Percentiles rank a stretch among this genome's conserved stretches.
These are phyloP conservation scores for Pristionchus entomophagus DNA, from an alignment of 2,888 invertebrate species.

Conservation along the genomic window DNA sequence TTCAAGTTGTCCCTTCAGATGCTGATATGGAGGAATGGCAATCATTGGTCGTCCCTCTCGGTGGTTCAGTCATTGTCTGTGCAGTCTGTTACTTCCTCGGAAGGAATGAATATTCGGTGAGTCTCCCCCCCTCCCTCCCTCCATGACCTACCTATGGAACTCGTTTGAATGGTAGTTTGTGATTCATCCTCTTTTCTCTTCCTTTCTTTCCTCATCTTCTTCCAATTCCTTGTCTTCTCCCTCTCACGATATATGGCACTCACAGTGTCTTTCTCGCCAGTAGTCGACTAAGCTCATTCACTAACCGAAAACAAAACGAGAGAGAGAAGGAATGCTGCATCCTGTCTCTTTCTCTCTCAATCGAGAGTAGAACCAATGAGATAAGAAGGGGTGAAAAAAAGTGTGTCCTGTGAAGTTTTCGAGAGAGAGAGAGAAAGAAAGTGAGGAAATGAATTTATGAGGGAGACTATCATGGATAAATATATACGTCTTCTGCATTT, in stretches of 20 bases:
- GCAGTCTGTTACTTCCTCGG: slow-evolving; percentile 62
- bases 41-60: slow-evolving; percentile 66
- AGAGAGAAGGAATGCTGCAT: slow-evolving; percentile 21
- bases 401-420: not conserved
- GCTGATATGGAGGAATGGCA: slow-evolving; percentile 30
- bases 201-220: not conserved
- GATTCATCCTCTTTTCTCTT: not conserved
- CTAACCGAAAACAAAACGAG: slow-evolving; percentile 12
- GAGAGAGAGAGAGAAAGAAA: not conserved
- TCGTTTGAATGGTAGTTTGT: not conserved
- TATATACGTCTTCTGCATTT: too few species aligned
- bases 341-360: not conserved
- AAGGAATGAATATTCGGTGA: slow-evolving; percentile 47
- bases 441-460: too few species aligned
- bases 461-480: too few species aligned
- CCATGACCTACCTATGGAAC: not conserved
- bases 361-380: not conserved
- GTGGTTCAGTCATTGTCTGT: slow-evolving; percentile 60
- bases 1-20: slow-evolving; percentile 25
- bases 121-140: not conserved
- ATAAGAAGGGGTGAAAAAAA: not conserved
- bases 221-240: not conserved
- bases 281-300: slow-evolving; percentile 29
- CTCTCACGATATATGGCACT: not conserved
- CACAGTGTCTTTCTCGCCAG: slow-evolving; percentile 17